Evolutionary conservation across 2,888 invertebrate species (phyloP).

Genomic region (Tetranychus piercei): DNA sequence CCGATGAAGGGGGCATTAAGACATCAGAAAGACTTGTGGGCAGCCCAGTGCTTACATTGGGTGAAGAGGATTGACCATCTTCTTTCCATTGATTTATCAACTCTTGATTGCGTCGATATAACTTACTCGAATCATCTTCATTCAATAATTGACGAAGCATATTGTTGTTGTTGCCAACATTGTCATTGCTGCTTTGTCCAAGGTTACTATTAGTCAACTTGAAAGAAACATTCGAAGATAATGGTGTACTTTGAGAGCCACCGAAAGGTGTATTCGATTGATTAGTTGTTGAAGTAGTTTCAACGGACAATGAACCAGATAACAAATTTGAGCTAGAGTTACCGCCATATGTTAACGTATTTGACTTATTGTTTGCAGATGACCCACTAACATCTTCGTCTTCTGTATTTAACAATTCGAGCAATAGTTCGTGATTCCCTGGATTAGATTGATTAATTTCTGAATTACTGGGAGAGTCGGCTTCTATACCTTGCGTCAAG

Average conservation of each 20-base stretch:
- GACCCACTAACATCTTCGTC: conserved; percentile 2
- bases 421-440: not conserved
- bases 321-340: not conserved
- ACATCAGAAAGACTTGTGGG: conserved; percentile 7
- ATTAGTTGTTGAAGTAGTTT: not conserved
- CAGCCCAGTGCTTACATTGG: conserved; percentile 3
- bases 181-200: not conserved
- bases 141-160: conserved; percentile 33
- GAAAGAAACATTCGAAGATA: not conserved
- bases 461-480: not conserved
- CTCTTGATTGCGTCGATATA: conserved; percentile 20
- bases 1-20: not conserved
- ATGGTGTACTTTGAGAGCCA: not conserved
- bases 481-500: conserved; percentile 33
- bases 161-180: conserved; percentile 24
- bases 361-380: not conserved
- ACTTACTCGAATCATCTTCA: conserved; percentile 24
- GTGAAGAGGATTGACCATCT: conserved; percentile 11
- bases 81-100: conserved; percentile 23
- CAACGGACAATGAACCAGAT: not conserved
- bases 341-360: not conserved
- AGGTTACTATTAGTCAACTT: not conserved
- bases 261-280: not conserved
- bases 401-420: not conserved
- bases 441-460: not conserved